phyloP scores from a whole-genome alignment of 1,140 invertebrate species.

The Bilobella aurantiaca region DNA sequence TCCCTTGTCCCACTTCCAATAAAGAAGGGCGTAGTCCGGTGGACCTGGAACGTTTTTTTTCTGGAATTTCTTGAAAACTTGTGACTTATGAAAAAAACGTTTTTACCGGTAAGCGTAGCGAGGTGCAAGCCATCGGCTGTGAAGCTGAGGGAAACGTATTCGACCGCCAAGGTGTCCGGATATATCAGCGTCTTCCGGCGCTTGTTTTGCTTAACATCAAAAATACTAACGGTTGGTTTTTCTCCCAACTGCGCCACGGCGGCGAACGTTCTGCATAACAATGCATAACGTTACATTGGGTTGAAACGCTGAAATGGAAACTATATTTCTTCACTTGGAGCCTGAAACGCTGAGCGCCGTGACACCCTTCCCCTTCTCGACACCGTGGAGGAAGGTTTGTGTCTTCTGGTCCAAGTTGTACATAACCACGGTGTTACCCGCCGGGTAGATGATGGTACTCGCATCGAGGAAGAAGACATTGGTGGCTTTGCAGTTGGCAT shows the following conservation, averaged over 20 bases:
- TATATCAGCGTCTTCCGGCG: conserved; percentile 42
- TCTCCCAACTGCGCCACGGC: conserved; percentile 34
- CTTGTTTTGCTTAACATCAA: conserved; percentile 43
- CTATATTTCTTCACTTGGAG: conserved; percentile 11
- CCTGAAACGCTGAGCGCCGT: conserved; percentile 19
- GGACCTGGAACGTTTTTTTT: too few relatives aligned
- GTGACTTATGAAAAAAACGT: too few relatives aligned
- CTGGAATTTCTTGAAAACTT: too few relatives aligned
- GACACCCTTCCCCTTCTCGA: conserved; percentile 26
- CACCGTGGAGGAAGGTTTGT: conserved; percentile 42
- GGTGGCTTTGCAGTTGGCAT: conserved; percentile 28
- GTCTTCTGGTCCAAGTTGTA: conserved; percentile 44
- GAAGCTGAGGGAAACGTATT: conserved; percentile 63
- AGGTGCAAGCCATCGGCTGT: conserved; percentile 67
- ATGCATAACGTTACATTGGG: neutral
- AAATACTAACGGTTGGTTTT: conserved; percentile 42
- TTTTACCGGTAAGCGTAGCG: conserved; percentile 63
- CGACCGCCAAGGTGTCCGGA: conserved; percentile 40
- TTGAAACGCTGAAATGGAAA: neutral
- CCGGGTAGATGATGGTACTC: conserved; percentile 23
- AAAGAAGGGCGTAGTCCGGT: conserved; percentile 66
- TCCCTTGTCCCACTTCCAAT: conserved; percentile 73
- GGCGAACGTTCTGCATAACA: conserved; percentile 19
- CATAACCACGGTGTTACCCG: conserved; percentile 43
- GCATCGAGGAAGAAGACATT: conserved; percentile 43